Base-by-base conservation (phyloP, 1,140 invertebrate genomes). In the Leptestheria dahalacensis region DNA sequence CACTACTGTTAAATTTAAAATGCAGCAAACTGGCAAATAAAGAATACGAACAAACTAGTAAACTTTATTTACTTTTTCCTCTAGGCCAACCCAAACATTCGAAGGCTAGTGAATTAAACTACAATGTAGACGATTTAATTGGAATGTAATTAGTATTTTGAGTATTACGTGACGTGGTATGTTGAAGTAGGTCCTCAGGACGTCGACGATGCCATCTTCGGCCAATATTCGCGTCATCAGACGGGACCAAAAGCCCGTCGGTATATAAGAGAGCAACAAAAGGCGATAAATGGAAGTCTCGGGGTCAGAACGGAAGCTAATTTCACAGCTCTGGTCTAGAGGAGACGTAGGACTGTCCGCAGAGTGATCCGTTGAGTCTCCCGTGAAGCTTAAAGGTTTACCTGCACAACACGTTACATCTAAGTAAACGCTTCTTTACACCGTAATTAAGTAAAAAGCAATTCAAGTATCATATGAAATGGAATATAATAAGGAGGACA, bases 171-270 rank as follows among this genome's bases (percentile, higher is more conserved):
- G 79, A 65, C 77, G 74, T 0, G 83, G 82, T 21, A 82, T 68
- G 46, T 74, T 71, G 69, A 84, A 86, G 65, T 84, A 81, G 10
- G 74, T 74, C 58, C 82, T 71, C 1, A 91, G 82, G n/a, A 89
- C 88, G 60, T 88, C 85, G 1, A 87, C 80, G 24, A 93, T 82
- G 11, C 82, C 78, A 63, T 92, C 85, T 70, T 98, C 94, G 0
- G 91, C 91, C 24, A 98, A 24, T 33, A 97, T 82, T 21, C 94
- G 74, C 0, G 92, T 92, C 12, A 95, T 91, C 2, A 99, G 76
- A 10, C 95, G 75, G 0, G 94, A 89, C 96, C 95, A 98, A 72
- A 99, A 99, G 0, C 96, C 96, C 64, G 88, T 89, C 0, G 96
- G 96, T 69, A 98, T 91, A 72, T 98, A 99, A 0, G 93, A 93